Conservation (phyloP, 2,888 invertebrate species). For the Anthoptus insignis region DNA sequence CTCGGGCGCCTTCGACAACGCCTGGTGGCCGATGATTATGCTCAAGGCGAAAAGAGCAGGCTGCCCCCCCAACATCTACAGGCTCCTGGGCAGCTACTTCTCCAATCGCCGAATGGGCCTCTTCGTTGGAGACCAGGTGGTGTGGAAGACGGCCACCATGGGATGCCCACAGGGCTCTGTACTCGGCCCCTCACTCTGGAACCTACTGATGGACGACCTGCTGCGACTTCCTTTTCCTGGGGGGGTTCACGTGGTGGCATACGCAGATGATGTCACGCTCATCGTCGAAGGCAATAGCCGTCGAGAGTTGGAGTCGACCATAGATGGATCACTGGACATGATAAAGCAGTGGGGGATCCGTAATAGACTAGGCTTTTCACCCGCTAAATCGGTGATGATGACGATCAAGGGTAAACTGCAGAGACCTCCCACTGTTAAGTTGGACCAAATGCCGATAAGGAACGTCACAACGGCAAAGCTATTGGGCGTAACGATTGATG, state of each 20-base stretch:
- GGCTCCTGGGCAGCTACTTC: constrained; percentile 52
- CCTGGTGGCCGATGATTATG: constrained; percentile 53
- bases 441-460: no score
- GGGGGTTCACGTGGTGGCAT: constrained; percentile 14
- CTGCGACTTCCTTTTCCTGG: constrained; percentile 13
- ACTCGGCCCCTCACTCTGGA: constrained; percentile 35
- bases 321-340: no score
- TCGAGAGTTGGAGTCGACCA: not conserved
- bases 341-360: not conserved
- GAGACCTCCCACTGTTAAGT: constrained; percentile 24
- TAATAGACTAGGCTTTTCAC: constrained; percentile 46
- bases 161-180: constrained; percentile 41
- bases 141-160: constrained; percentile 41
- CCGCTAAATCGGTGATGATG: constrained; percentile 43
- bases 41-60: constrained; percentile 34
- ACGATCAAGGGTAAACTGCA: constrained; percentile 39
- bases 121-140: not conserved
- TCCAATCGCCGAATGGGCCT: constrained; percentile 22
- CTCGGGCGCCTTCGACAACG: constrained; percentile 55
- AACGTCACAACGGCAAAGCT: no score
- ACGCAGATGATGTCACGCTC: constrained; percentile 12
- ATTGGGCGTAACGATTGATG: constrained; percentile 45
- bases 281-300: constrained; percentile 5
- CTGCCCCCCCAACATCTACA: constrained; percentile 48
- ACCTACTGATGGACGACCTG: constrained; percentile 27